Evolutionary conservation across 2,113 vertebrate species (phyloP).

Genomic region (Ceyx cyanopectus): DNA sequence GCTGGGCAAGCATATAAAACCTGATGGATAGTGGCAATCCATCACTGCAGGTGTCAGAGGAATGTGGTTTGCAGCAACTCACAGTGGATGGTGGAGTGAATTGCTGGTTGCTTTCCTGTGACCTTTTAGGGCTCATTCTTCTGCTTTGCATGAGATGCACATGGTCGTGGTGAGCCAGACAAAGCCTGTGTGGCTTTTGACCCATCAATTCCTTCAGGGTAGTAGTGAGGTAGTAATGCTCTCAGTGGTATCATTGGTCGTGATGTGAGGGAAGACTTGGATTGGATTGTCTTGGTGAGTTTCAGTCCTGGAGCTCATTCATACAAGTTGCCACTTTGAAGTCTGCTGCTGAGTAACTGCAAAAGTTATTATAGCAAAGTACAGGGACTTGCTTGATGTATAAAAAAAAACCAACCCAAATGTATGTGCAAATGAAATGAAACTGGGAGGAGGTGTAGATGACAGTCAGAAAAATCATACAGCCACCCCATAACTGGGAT

Average conservation of each 20-base stretch:
- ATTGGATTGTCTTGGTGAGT: background rate
- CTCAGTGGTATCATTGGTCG: accelerated
- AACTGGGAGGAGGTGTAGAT: background rate
- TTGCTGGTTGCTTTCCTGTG: background rate
- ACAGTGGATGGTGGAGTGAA: accelerated
- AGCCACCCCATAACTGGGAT: background rate
- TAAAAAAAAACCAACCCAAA: background rate
- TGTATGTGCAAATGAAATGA: accelerated
- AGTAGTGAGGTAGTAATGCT: background rate
- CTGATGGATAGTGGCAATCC: background rate
- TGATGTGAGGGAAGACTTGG: background rate
- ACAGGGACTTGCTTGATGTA: background rate
- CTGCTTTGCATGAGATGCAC: accelerated
- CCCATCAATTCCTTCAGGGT: background rate
- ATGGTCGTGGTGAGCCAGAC: background rate
- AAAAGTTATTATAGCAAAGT: background rate
- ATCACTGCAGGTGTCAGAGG: background rate
- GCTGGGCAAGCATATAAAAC: background rate
- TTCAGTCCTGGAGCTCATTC: background rate
- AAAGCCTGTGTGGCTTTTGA: background rate
- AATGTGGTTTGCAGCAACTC: background rate
- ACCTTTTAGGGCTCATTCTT: background rate
- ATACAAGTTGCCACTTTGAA: accelerated
- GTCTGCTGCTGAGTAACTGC: background rate
- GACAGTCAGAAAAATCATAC: background rate